phyloP scores from a whole-genome alignment of 1,140 invertebrate species.

The Choristoneura fumiferana region DNA sequence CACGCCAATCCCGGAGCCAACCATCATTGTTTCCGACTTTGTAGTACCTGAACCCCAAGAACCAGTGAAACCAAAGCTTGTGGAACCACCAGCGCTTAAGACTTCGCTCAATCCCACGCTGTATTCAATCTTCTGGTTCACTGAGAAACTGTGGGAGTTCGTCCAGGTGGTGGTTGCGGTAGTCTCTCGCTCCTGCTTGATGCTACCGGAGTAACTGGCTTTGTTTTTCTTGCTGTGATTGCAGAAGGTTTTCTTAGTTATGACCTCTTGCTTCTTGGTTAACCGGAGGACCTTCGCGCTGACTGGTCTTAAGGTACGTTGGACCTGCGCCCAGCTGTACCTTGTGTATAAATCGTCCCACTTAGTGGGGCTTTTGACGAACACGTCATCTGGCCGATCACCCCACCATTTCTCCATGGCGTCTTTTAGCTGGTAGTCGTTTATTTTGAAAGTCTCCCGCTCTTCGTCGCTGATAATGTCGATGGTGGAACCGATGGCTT shows the following conservation, averaged over 20 bases:
- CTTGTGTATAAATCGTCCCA: slow-evolving; percentile 56
- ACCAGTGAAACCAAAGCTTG: too few species aligned
- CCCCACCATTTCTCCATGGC: slow-evolving; percentile 36
- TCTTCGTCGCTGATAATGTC: not conserved
- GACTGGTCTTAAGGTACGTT: slow-evolving; percentile 3
- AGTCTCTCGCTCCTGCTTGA: not conserved
- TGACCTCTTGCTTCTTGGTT: not conserved
- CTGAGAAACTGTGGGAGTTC: too few species aligned
- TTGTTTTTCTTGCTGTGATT: too few species aligned
- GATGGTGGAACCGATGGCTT: not conserved
- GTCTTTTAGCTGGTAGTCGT: slow-evolving; percentile 28
- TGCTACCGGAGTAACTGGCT: too few species aligned
- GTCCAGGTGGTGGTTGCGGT: not conserved
- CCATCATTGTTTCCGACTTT: not conserved
- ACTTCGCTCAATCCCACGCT: not conserved
- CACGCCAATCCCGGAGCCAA: not conserved
- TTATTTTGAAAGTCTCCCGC: not conserved
- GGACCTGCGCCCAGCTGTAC: slow-evolving; percentile 53
- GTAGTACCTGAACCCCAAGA: not conserved
- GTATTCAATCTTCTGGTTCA: not conserved
- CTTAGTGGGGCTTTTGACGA: slow-evolving; percentile 50
- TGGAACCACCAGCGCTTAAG: not conserved
- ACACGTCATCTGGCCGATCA: slow-evolving; percentile 33
- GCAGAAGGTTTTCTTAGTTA: not conserved
- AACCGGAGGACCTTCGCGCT: not conserved